Evolutionary conservation across 1,140 invertebrate genomes (phyloP).

Genomic region (Listronotus oregonensis): DNA sequence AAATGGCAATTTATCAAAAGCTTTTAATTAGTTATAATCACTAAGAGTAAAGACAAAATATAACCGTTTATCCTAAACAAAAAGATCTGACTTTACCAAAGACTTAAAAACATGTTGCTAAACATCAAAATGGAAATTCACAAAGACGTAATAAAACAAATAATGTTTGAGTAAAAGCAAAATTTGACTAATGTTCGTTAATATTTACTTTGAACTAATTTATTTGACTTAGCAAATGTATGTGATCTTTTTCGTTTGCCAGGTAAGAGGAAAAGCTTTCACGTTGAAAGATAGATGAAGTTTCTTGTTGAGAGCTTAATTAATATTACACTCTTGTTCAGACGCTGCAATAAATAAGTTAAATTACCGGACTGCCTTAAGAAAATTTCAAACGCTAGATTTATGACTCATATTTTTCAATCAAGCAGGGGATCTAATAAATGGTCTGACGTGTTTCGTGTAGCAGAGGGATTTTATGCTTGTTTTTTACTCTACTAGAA

Average conservation of each 20-base stretch:
- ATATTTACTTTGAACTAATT: conserved; percentile 10
- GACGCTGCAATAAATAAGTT: conserved; percentile 15
- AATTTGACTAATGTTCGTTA: conserved; percentile 13
- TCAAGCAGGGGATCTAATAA: conserved; percentile 2
- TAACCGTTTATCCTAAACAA: no score
- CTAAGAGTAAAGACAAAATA: no score
- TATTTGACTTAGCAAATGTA: conserved; percentile 8
- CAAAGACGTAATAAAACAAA: conserved; percentile 8
- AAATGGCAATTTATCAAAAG: no score
- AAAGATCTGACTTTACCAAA: no score
- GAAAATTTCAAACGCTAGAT: conserved; percentile 12
- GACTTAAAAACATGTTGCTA: no score
- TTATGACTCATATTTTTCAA: conserved; percentile 15
- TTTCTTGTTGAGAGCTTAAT: conserved; percentile 10
- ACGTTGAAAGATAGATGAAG: conserved; percentile 12
- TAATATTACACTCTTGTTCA: conserved; percentile 11
- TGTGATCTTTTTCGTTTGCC: conserved; percentile 7
- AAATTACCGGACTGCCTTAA: conserved; percentile 7
- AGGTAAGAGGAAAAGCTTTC: conserved; percentile 10
- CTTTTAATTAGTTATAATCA: no score
- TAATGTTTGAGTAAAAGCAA: conserved; percentile 5
- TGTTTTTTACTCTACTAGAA: neutral
- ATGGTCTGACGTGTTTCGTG: conserved; percentile 4
- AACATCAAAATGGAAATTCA: no score
- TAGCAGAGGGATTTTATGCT: neutral